Base-by-base conservation (phyloP, 2,888 invertebrate genomes). In the Acleris literana region DNA sequence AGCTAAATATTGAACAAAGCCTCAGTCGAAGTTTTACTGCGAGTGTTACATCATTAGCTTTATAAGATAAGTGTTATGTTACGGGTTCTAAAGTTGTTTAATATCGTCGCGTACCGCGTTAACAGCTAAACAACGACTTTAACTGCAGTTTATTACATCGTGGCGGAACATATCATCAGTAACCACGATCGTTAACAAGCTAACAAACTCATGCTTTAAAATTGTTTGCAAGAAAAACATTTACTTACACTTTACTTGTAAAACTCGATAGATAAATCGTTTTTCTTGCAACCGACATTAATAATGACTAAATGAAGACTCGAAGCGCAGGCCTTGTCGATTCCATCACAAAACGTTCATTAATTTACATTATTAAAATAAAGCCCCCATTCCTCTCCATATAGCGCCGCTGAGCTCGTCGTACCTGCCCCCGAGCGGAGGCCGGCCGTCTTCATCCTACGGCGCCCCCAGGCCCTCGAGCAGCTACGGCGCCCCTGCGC, bases 381-480 rank as follows among this genome's bases (percentile, higher is more conserved):
- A 74, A 76, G 65, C 76, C 71, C 75, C 75, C 18, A 76, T 81
- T 57, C 72, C 74, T 62, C 74, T 85, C 71, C 80, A 82, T 72
- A 69, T 87, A 94, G 94, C 94, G 44, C 94, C 94, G 48, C 72
- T 94, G 73, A 90, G 92, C 63, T 92, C 93, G n/a, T 93, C 92
- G 58, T 94, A 94, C 78, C 87, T 94, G 63, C 94, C 94, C 49
- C 94, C 95, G 20, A 82, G 93, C 46, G 89, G 92, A 2, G 91
- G 93, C 71, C 74, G 76, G 22, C 84, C 85, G 11, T 89, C 88
- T 5, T 90, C 91, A 0, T 79, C 81, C 63, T 93, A 92, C 70
- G 91, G 88, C 16, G 86, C 89, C 5, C 91, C 92, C 60, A 65
- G 70, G 39, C 74, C 76, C 0, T 76, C 76, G 1, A 70, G 72